These are phyloP conservation scores for Puntigrus tetrazona DNA, from an alignment of 2,113 vertebrate species.

Conservation along the genomic window DNA sequence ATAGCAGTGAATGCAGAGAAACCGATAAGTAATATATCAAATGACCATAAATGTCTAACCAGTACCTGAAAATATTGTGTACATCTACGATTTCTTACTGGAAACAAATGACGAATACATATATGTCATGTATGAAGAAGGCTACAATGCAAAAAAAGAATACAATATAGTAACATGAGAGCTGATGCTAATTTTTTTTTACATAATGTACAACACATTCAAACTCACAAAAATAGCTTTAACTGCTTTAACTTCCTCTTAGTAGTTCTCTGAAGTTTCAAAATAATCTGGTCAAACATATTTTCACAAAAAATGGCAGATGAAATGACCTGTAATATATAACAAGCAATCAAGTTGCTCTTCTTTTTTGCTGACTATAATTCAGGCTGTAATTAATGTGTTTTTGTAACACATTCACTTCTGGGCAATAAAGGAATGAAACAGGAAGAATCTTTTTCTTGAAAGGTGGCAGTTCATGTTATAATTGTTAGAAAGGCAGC, in stretches of 20 bases:
- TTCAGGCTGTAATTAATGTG: neutral
- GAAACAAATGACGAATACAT: neutral
- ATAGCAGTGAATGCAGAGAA: neutral
- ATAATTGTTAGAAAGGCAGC: neutral
- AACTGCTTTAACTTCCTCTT: slow-evolving; percentile 67
- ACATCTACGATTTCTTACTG: slow-evolving; percentile 18
- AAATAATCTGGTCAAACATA: slow-evolving; percentile 57
- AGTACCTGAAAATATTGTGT: neutral
- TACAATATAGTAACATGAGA: slow-evolving; percentile 61
- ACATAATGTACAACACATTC: slow-evolving; percentile 79
- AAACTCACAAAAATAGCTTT: slow-evolving; percentile 54
- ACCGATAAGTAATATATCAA: neutral
- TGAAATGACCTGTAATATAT: slow-evolving; percentile 2
- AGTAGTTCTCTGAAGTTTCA: slow-evolving; percentile 67
- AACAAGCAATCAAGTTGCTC: slow-evolving; percentile 1
- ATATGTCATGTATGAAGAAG: slow-evolving; percentile 47
- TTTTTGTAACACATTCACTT: neutral
- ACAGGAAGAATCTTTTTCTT: neutral
- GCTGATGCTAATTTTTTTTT: slow-evolving; percentile 71
- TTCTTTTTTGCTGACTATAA: neutral
- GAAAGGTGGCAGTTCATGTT: neutral
- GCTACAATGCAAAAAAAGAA: slow-evolving; percentile 46
- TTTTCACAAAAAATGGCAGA: neutral
- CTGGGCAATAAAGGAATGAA: neutral
- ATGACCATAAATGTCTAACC: slow-evolving; percentile 4